Base-by-base conservation (phyloP, 2,888 invertebrate species). In the Xestobium rufovillosum region DNA sequence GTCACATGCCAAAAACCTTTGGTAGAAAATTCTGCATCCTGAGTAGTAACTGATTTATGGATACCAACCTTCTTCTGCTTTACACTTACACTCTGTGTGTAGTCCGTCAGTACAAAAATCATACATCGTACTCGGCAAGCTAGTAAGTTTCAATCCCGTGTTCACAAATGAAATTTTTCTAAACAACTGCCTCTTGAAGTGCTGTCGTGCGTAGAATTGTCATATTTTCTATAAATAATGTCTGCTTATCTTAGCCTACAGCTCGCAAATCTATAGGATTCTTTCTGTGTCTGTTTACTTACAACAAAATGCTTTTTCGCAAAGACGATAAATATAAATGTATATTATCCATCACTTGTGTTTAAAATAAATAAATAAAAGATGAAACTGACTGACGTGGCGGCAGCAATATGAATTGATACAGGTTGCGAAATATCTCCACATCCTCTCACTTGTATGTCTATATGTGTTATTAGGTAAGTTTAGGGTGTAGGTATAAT, bases 381-480 rank as follows among this genome's bases (percentile, higher is more conserved):
- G 51, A 26, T 17, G 26, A 39, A 23, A 13, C 51, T 51, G 48
- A 52, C 47, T 51, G 51, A 50, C 45, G 43, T 38, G 42, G 50
- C 57, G 56, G 61, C 63, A 63, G 66, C 65, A 67, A 66, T 63
- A 65, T 61, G 60, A 61, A 65, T 62, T 61, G 60, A 63, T 59
- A 59, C 60, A 60, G 57, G 60, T 62, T 57, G 57, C 43, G 40
- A 46, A 47, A 50, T 45, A 51, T 55, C 48, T 41, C 51, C 52
- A 53, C 54, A 50, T 55, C 53, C 47, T 49, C 44, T 43, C 47
- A 53, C 44, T 48, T 53, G 45, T 47, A 48, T 53, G 48, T 53
- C 43, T 44, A 27, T 52, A 48, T 44, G 50, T 51, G 44, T 46
- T 35, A 19, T 45, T 51, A 50, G 49, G 47, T 49, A 52, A 44